Conservation (phyloP, 1,140 invertebrate species). For the Thaumetopoea pityocampa region DNA sequence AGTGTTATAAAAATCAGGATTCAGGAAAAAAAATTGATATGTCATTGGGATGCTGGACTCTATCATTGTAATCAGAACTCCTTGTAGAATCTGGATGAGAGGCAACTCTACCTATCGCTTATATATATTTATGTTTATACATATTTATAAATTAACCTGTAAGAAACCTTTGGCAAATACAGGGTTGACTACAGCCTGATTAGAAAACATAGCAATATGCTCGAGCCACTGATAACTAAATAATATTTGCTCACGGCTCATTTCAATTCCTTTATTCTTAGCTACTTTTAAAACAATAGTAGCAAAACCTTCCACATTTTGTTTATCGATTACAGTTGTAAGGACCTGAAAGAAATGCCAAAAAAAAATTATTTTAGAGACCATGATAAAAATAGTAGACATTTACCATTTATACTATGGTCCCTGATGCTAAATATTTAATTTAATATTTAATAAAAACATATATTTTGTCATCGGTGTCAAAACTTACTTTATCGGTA, state of each 20-base stretch:
- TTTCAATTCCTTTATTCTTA: constrained; percentile 31
- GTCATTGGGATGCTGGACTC: too few species aligned
- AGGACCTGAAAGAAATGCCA: constrained; percentile 37
- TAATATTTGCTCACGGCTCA: constrained; percentile 41
- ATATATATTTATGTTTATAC: too few species aligned
- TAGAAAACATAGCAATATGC: constrained; percentile 57
- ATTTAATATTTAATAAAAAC: too few species aligned
- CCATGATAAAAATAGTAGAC: too few species aligned
- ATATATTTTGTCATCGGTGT: constrained; percentile 1
- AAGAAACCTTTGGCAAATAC: constrained; percentile 53
- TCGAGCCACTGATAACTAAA: constrained; percentile 61
- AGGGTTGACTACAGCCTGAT: constrained; percentile 48
- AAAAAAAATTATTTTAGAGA: not conserved
- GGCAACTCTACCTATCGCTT: too few species aligned
- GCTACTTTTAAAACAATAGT: constrained; percentile 50
- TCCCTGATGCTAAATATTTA: too few species aligned
- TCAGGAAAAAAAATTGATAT: too few species aligned
- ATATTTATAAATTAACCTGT: constrained; percentile 31
- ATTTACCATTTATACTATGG: too few species aligned
- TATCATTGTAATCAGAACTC: too few species aligned
- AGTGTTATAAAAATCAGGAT: too few species aligned
- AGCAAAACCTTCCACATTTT: constrained; percentile 62
- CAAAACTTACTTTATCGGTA: constrained; percentile 51
- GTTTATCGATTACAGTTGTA: constrained; percentile 55
- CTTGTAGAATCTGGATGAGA: too few species aligned